Base-by-base conservation (phyloP, 2,113 vertebrate species). In the Hucho hucho region DNA sequence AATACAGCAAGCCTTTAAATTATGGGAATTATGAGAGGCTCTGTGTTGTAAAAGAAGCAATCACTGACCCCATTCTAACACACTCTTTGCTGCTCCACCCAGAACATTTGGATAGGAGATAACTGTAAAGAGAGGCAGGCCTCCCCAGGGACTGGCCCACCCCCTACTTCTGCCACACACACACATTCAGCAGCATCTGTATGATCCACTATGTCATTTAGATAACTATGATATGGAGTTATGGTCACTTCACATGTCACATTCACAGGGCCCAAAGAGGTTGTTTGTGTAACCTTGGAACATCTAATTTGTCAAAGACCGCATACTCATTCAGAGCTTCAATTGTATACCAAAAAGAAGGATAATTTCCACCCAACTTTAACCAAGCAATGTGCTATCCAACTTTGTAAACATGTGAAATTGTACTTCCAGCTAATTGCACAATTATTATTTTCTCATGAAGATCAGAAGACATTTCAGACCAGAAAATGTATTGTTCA, bases 401-500 rank as follows among this genome's bases (percentile, higher is more conserved):
- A 69, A 69, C 32, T 11, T 46, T n/a, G 22, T 25, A 1, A 24
- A 61, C 58, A 24, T 61, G 58, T 22, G 20, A 11, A 32, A 69
- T 16, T 43, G 37, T 26, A 43, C n/a, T 46, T 43, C 20, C 58
- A 46, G 37, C 20, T 46, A 46, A 69, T 69, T 37, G 22, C 20
- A 22, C 20, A 6, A 14, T 43, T 11, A 47, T 47, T 20, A 12
- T 12, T 43, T 14, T 14, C 11, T 46, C 67, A 47, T 46, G 32
- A 11, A 24, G 37, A 67, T 37, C 65, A 67, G 67, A 69, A 9
- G 43, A 69, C 29, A 14, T 29, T 16, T 63, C 4, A 4, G 22
- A 47, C 43, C 22, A 68, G 61, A 47, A 75, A 76, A 32, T 70
- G 22, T 69, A 25, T 69, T 25, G 28, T 47, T 69, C 64, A 69